Evolutionary conservation across 2,888 invertebrate genomes (phyloP).

Genomic region (Cataglyphis altisquamis): DNA sequence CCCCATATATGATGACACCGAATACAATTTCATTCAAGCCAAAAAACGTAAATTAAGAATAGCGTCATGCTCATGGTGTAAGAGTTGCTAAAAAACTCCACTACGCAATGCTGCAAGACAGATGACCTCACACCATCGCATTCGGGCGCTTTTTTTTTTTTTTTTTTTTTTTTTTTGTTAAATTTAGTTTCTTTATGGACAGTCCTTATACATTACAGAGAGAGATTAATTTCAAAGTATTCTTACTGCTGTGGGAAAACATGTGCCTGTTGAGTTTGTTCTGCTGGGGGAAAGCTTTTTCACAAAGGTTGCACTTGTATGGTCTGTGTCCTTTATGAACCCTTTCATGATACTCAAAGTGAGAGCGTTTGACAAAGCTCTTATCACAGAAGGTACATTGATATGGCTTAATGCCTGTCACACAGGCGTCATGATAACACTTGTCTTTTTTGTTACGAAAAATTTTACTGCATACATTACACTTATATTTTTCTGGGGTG

Average conservation of each 20-base stretch:
- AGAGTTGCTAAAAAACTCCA: no score
- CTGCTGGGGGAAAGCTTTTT: constrained; percentile 90
- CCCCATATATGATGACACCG: no score
- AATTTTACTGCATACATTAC: constrained; percentile 90
- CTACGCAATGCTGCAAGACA: no score
- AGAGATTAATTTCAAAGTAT: constrained; percentile 26
- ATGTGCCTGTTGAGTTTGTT: constrained; percentile 91
- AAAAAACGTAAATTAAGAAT: no score
- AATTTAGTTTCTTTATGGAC: no score
- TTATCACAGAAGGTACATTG: constrained; percentile 86
- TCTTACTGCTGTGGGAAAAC: constrained; percentile 81
- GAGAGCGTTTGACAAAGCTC: constrained; percentile 90
- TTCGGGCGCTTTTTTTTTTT: no score
- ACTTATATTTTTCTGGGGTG: constrained; percentile 88
- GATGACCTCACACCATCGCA: no score
- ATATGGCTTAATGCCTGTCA: constrained; percentile 86
- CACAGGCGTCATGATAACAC: constrained; percentile 82
- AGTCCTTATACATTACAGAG: no score
- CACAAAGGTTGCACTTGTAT: constrained; percentile 89
- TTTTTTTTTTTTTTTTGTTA: no score
- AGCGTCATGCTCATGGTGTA: no score
- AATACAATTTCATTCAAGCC: no score
- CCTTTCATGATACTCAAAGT: constrained; percentile 91
- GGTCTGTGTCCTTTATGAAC: constrained; percentile 89
- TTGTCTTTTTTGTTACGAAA: constrained; percentile 88